phyloP scores from a whole-genome alignment of 1,140 invertebrate species.

The Drosophila kepulauana region DNA sequence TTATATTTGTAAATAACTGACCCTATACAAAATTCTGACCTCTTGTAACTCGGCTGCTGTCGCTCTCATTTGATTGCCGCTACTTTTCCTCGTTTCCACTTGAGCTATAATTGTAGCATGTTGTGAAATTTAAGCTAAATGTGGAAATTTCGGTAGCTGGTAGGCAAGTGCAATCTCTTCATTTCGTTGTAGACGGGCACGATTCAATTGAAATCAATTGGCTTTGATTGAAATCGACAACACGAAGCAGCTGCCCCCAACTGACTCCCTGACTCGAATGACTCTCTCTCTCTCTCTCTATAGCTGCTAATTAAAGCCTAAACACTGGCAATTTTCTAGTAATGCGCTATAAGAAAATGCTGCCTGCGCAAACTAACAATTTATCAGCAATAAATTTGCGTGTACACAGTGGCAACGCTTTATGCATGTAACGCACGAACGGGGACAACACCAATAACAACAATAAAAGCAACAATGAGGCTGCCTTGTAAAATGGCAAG shows the following conservation, averaged over 20 bases:
- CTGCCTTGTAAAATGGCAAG: slow-evolving; percentile 24
- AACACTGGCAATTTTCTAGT: slow-evolving; percentile 56
- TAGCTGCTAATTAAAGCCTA: slow-evolving; percentile 69
- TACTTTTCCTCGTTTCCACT: not conserved
- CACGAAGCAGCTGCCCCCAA: slow-evolving; percentile 47
- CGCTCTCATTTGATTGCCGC: not conserved
- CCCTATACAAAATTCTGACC: not conserved
- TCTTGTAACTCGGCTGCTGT: slow-evolving; percentile 2
- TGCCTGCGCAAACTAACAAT: slow-evolving; percentile 57
- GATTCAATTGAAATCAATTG: slow-evolving; percentile 76
- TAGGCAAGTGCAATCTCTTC: slow-evolving; percentile 45
- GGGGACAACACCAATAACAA: slow-evolving; percentile 4
- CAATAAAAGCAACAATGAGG: slow-evolving; percentile 13
- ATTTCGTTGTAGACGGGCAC: slow-evolving; percentile 57
- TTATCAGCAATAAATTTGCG: slow-evolving; percentile 77
- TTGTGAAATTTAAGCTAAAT: slow-evolving; percentile 5
- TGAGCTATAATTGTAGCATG: not conserved
- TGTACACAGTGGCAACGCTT: slow-evolving; percentile 36
- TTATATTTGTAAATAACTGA: too few relatives aligned
- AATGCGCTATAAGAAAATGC: slow-evolving; percentile 30
- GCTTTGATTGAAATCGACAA: slow-evolving; percentile 68
- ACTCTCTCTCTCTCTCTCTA: slow-evolving; percentile 1
- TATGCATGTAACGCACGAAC: slow-evolving; percentile 33
- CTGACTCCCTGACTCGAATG: slow-evolving; percentile 16
- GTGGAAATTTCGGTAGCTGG: slow-evolving; percentile 17